Conservation (phyloP, 2,888 invertebrate genomes). For the Eristalinus sepulchralis region DNA sequence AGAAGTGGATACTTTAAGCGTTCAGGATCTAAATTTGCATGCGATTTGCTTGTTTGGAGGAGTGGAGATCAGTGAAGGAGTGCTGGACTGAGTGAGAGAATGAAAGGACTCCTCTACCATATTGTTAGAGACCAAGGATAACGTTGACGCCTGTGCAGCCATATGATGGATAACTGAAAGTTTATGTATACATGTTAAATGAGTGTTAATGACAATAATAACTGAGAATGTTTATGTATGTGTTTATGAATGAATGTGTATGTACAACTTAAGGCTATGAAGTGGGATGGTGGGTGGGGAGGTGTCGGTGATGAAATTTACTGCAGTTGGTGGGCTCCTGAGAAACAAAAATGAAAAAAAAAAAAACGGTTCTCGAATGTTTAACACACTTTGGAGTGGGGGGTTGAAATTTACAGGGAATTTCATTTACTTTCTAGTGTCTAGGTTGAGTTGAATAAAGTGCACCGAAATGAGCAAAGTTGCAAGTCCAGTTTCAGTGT, state of each 20-base stretch:
- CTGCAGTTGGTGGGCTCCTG: too few species aligned
- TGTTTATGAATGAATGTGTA: background rate
- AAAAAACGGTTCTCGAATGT: background rate
- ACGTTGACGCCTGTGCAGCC: conserved; percentile 79
- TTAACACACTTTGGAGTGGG: background rate
- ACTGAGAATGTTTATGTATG: background rate
- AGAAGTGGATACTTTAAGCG: conserved; percentile 40
- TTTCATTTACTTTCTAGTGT: too few species aligned
- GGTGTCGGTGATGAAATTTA: too few species aligned
- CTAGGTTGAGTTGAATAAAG: background rate
- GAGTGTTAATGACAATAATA: conserved; percentile 12
- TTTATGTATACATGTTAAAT: conserved; percentile 54
- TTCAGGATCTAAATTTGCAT: conserved; percentile 58
- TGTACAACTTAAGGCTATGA: conserved; percentile 10
- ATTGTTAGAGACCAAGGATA: conserved; percentile 81
- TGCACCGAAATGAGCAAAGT: too few species aligned
- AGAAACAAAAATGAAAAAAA: too few species aligned
- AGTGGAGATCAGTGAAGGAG: conserved; percentile 22
- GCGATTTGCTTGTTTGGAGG: conserved; percentile 36
- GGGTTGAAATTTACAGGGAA: background rate
- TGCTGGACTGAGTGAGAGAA: conserved; percentile 7
- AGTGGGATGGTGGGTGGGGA: background rate
- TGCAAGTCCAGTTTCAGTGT: too few species aligned
- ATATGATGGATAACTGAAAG: conserved; percentile 80
- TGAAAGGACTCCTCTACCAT: conserved; percentile 75